Evolutionary conservation across 64 coral and sea anemone species (phyloP).

Genomic region (Pachyseris speciosa): DNA sequence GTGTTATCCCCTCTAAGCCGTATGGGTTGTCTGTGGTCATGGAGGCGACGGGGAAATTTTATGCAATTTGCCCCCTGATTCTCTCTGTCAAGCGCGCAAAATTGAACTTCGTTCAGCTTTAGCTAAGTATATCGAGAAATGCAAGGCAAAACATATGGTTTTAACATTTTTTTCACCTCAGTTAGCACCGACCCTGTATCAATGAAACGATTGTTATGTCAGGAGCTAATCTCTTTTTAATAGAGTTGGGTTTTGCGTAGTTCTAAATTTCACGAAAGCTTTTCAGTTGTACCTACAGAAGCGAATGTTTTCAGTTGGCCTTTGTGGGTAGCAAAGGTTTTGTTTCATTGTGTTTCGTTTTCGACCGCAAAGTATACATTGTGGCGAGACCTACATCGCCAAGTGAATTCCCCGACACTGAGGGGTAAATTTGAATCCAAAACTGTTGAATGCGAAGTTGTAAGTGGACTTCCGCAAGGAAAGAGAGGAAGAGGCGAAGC

Average conservation of each 20-base stretch:
- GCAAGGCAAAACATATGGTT: too few relatives aligned
- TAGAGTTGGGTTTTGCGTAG: background rate
- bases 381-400: background rate
- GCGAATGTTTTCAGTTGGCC: background rate
- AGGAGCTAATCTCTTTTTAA: background rate
- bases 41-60: background rate
- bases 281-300: background rate
- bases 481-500: background rate
- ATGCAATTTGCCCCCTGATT: background rate
- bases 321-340: background rate
- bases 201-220: background rate
- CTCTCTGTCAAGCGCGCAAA: too few relatives aligned
- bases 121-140: background rate
- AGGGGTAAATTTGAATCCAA: background rate
- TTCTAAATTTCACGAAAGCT: background rate
- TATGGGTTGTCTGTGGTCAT: conserved; percentile 5
- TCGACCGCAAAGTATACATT: background rate
- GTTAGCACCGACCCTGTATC: background rate
- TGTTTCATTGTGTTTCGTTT: background rate
- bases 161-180: background rate
- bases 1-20: background rate
- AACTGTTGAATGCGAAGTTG: background rate
- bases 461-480: background rate
- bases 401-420: background rate
- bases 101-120: background rate